Base-by-base conservation (phyloP, 2,888 invertebrate genomes). In the Leucophenga montana region DNA sequence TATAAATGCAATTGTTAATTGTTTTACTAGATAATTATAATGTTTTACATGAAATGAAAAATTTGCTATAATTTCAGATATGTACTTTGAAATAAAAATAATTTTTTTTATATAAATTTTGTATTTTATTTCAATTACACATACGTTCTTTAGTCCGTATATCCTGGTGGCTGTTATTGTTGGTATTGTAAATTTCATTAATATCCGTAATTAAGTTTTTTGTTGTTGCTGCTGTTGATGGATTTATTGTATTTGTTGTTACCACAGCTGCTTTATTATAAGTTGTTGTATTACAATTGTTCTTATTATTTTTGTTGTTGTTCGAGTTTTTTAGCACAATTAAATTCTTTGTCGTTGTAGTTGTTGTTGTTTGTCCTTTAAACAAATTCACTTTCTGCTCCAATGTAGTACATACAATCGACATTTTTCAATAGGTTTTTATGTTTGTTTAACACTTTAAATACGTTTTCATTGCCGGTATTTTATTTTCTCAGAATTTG, bases 381-480 rank as follows among this genome's bases (percentile, higher is more conserved):
- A 83, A 83, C 69, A 86, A 77, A 77, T 85, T 86, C 74, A 86
- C 80, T 78, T 84, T 87, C 64, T 83, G 84, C 72, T 87, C 79
- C 73, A 85, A 72, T 57, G 39, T 39, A 5, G 39, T 87, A 73
- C 86, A 85, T 59, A 86, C 86, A 80, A 87, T 83, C 78, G 39
- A 18, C 16, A 53, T 18, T 53, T 53, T 53, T 9, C 2, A 20
- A 8, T 53, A n/a, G 53, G 2, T 53, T 67, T 48, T 59, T 64
- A 57, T 54, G 68, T 65, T 66, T 44, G 27, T 50, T 56, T 68
- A 5, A 62, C 64, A 13, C 3, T 39, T 39, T 8, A 39, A 39
- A 39, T 39, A 5, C 11, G 8, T 8, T 39, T 27, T 39, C 39
- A 39, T 39, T 39, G 11, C 11, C 39, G 39, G 8, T 39, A 1